Base-by-base conservation (phyloP, 2,113 vertebrate species). In the Catharus fuscescens region DNA sequence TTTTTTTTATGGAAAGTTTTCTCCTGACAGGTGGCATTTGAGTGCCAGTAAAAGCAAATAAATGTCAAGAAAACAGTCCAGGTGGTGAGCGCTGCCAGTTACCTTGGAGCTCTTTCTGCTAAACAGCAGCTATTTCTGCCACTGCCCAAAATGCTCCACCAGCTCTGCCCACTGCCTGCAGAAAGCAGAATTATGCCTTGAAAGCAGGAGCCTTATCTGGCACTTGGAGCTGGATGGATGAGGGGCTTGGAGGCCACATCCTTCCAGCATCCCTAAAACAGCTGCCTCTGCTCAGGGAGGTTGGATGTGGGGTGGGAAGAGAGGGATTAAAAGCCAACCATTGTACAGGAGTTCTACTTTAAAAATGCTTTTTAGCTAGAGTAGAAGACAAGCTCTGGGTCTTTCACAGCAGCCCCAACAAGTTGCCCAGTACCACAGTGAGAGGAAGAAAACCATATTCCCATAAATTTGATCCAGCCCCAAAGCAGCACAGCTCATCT, bases 1-100 rank as follows among this genome's bases (percentile, higher is more conserved):
- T 15, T 3, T 28, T 67, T 72, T 84, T 64, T 3, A 64, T 31
- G 83, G 90, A 34, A 78, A 86, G 61, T 87, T 85, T 95, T 93
- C 38, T 94, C 84, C 56, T 65, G 29, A 88, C 96, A 97, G 96
- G 93, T 93, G 92, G 81, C 73, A 53, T 91, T 38, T 84, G 91
- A 90, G 91, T 80, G 95, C 93, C 97, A 96, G 92, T 89, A 79
- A 96, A 96, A 96, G 80, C 94, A 96, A 95, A 95, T 94, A 92
- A 91, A 96, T 90, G 80, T 95, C 93, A 96, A 86, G 91, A 95
- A 94, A 96, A 93, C 71, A 94, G 91, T 36, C 82, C 97, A 90
- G 73, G 64, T 86, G 94, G 94, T 80, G 42, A 93, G 70, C 1
- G n/a, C 86, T 56, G 84, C 92, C 50, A 57, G 93, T 89, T 93